These are phyloP conservation scores for Eleginops maclovinus DNA, from an alignment of 2,113 vertebrate genomes.

Conservation along the genomic window DNA sequence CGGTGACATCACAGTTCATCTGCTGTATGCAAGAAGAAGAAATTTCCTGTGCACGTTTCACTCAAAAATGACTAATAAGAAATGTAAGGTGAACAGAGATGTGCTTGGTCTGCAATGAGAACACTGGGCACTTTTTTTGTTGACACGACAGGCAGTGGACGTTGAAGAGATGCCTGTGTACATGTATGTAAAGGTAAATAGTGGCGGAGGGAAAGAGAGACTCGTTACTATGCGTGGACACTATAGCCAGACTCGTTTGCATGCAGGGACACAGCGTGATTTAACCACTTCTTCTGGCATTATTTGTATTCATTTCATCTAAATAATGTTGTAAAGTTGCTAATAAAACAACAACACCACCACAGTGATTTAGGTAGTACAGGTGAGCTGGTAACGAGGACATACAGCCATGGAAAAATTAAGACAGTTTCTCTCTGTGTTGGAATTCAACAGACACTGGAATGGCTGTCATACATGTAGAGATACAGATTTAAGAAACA, in stretches of 20 bases:
- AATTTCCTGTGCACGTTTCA: slow-evolving; percentile 6
- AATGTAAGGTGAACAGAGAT: slow-evolving; percentile 11
- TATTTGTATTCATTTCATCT: neutral
- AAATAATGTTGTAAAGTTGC: neutral
- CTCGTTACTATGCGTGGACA: neutral
- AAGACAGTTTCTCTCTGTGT: too few relatives aligned
- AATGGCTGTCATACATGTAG: too few relatives aligned
- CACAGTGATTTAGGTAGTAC: neutral
- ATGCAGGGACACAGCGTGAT: neutral
- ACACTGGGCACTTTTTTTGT: slow-evolving; percentile 47
- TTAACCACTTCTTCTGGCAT: neutral
- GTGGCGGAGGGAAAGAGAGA: slow-evolving; percentile 24
- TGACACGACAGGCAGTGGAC: slow-evolving; percentile 60
- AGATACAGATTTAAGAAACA: too few relatives aligned
- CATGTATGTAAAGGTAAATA: slow-evolving; percentile 64
- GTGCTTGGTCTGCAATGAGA: slow-evolving; percentile 25
- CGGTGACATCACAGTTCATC: too few relatives aligned
- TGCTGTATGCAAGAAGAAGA: too few relatives aligned
- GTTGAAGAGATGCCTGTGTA: slow-evolving; percentile 51
- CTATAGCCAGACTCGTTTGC: neutral
- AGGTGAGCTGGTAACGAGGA: neutral
- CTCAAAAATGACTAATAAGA: slow-evolving; percentile 5
- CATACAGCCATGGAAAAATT: too few relatives aligned
- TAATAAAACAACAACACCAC: neutral
- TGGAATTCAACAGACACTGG: too few relatives aligned